phyloP scores from a whole-genome alignment of 2,113 vertebrate species.

The Chunga burmeisteri region DNA sequence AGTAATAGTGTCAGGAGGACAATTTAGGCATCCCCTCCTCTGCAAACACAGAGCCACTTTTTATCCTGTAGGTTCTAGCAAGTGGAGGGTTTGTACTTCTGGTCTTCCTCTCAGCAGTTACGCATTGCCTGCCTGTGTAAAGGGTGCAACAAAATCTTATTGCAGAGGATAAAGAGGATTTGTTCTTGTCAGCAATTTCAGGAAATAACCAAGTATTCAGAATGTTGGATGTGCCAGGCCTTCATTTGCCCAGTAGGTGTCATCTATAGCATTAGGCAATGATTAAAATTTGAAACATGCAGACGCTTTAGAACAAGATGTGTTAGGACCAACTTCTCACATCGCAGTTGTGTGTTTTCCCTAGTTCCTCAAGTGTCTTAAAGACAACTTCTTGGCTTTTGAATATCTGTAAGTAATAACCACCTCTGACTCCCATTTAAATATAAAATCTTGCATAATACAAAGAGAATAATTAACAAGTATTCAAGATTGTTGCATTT shows the following conservation, averaged over 20 bases:
- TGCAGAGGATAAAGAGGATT: not conserved
- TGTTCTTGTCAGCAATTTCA: not conserved
- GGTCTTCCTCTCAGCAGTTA: not conserved
- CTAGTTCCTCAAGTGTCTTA: not conserved
- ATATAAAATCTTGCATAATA: not conserved
- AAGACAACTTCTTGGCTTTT: not conserved
- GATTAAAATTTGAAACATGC: not conserved
- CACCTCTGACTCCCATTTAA: not conserved
- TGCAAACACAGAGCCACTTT: not conserved
- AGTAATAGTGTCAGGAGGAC: not conserved
- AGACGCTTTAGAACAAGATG: not conserved
- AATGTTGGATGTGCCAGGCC: not conserved
- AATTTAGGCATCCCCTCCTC: not conserved
- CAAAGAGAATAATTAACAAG: not conserved
- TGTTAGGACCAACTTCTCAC: not conserved
- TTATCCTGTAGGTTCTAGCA: not conserved
- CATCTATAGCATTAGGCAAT: constrained; percentile 18
- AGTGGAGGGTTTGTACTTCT: not conserved
- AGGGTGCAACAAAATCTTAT: not conserved
- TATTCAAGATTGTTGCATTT: not conserved
- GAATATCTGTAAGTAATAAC: not conserved
- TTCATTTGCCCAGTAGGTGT: constrained; percentile 47
- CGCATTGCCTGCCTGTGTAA: not conserved
- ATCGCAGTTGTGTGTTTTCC: not conserved
- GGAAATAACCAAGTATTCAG: not conserved